These are phyloP conservation scores for Zootoca vivipara DNA, from an alignment of 2,113 vertebrate species.

Conservation along the genomic window DNA sequence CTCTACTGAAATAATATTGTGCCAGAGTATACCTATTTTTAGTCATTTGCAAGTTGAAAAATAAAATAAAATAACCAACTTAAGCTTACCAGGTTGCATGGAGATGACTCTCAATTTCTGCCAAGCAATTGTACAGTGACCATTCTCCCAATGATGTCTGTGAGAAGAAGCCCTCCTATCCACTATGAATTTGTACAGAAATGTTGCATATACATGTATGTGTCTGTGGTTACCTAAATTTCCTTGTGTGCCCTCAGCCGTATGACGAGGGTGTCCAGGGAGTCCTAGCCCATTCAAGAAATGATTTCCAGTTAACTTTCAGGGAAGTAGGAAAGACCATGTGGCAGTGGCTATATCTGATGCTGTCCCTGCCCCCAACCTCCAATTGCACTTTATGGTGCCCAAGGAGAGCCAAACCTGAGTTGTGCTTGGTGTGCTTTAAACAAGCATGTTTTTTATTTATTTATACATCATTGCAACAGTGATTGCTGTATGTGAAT, in stretches of 20 bases:
- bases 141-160: not conserved
- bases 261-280: not conserved
- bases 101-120: not conserved
- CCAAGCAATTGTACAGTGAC: not conserved
- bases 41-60: not conserved
- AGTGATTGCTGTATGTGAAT: constrained; percentile 11
- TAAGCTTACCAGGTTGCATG: not conserved
- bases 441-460: not conserved
- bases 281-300: not conserved
- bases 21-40: not conserved
- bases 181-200: not conserved
- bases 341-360: not conserved
- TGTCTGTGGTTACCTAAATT: not conserved
- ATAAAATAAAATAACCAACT: not conserved
- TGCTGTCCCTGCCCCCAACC: not conserved
- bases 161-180: not conserved
- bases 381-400: not conserved
- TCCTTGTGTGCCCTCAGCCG: too few relatives aligned
- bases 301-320: not conserved
- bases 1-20: not conserved
- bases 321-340: not conserved
- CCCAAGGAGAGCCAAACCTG: not conserved
- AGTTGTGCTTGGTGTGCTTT: not conserved
- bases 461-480: not conserved
- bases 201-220: not conserved